These are phyloP conservation scores for Leptinotarsa texana DNA, from an alignment of 1,140 invertebrate genomes.

Conservation along the genomic window DNA sequence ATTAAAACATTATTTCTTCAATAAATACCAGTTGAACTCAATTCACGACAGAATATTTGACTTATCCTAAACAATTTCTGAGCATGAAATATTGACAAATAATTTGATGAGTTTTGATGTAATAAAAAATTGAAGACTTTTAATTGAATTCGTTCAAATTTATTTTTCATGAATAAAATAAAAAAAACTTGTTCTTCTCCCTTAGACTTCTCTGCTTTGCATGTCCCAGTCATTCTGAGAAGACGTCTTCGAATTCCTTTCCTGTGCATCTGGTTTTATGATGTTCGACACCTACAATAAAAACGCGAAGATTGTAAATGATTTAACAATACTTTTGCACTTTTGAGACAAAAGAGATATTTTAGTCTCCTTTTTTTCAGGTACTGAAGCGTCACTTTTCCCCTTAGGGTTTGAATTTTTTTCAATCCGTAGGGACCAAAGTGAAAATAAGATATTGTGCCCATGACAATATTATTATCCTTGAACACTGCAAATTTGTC, in stretches of 20 bases:
- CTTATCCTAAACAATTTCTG: too few relatives aligned
- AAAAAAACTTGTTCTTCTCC: neutral
- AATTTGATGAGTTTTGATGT: too few relatives aligned
- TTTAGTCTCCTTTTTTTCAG: neutral
- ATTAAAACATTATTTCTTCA: too few relatives aligned
- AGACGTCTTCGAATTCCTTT: neutral
- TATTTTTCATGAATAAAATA: neutral
- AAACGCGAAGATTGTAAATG: neutral
- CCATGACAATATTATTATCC: constrained; percentile 3
- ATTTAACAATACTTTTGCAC: constrained; percentile 1
- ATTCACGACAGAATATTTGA: too few relatives aligned
- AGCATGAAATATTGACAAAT: too few relatives aligned
- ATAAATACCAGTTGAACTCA: too few relatives aligned
- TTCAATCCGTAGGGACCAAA: neutral
- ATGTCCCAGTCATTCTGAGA: neutral
- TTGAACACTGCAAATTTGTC: neutral
- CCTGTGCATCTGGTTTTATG: neutral
- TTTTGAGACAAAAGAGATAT: neutral
- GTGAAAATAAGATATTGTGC: neutral
- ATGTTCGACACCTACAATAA: constrained; percentile 1
- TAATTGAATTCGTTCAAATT: constrained; percentile 5
- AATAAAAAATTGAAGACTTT: too few relatives aligned
- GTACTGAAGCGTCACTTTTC: neutral
- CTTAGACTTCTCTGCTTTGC: neutral
- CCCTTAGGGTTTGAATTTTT: neutral